Conservation (phyloP, 1,140 invertebrate genomes). For the Popillia japonica region DNA sequence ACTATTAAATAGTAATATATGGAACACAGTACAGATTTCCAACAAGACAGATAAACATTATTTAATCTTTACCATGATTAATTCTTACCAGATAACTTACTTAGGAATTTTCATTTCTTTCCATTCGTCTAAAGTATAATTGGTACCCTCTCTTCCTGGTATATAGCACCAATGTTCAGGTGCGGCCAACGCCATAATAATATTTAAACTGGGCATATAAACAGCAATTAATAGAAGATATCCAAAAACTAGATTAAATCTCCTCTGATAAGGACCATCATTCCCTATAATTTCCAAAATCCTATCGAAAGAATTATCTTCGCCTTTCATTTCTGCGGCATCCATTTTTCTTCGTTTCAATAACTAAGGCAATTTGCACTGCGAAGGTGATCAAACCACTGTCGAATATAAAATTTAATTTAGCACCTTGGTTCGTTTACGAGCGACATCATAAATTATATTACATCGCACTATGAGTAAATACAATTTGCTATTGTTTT, state of each 20-base stretch:
- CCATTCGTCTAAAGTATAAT: constrained; percentile 63
- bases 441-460: not conserved
- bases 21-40: not conserved
- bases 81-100: constrained; percentile 48
- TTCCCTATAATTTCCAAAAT: constrained; percentile 63
- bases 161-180: constrained; percentile 68
- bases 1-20: constrained; percentile 33
- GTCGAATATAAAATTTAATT: not conserved
- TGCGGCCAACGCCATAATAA: constrained; percentile 63
- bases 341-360: not conserved
- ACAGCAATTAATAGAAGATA: constrained; percentile 57
- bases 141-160: constrained; percentile 61
- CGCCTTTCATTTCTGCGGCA: not conserved
- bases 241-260: constrained; percentile 62
- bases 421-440: not conserved
- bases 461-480: not conserved
- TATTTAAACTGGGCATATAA: constrained; percentile 63
- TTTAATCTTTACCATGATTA: not conserved
- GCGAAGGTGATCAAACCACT: not conserved
- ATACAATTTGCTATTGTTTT: not conserved
- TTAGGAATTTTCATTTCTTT: constrained; percentile 62
- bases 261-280: constrained; percentile 64
- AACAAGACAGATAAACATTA: not conserved
- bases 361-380: not conserved
- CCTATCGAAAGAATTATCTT: constrained; percentile 42